These are phyloP conservation scores for Oryzias javanicus DNA, from an alignment of 2,113 vertebrate genomes.

Conservation along the genomic window DNA sequence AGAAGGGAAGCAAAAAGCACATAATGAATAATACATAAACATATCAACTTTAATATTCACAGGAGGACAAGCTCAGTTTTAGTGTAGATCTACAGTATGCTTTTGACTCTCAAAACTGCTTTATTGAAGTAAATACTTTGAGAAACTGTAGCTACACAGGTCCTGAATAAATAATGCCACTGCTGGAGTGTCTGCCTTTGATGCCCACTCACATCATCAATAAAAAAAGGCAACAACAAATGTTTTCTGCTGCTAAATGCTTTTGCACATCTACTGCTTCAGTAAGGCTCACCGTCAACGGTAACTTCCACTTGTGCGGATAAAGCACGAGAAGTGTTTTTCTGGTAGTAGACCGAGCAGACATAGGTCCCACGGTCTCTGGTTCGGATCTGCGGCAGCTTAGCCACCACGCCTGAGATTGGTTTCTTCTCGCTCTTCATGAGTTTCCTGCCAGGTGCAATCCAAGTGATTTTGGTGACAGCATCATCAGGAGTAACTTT, in stretches of 20 bases:
- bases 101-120: slow-evolving; percentile 50
- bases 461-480: slow-evolving; percentile 59
- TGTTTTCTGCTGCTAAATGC: slow-evolving; percentile 1
- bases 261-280: slow-evolving; percentile 9
- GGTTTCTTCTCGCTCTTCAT: slow-evolving; percentile 43
- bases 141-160: slow-evolving; percentile 51
- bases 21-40: slow-evolving; percentile 64
- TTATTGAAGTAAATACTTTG: slow-evolving; percentile 56
- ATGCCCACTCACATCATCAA: slow-evolving; percentile 41
- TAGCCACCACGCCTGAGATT: slow-evolving; percentile 42
- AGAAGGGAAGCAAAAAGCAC: slow-evolving; percentile 27
- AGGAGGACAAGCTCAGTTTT: slow-evolving; percentile 45
- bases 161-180: slow-evolving; percentile 64
- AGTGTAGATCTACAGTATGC: slow-evolving; percentile 36
- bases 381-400: slow-evolving; percentile 58
- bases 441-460: slow-evolving; percentile 32
- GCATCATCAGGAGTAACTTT: slow-evolving; percentile 42
- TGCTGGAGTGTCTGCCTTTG: slow-evolving; percentile 39
- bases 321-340: slow-evolving; percentile 38
- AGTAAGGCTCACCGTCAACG: slow-evolving; percentile 60
- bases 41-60: slow-evolving; percentile 59
- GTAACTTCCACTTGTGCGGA: slow-evolving; percentile 51
- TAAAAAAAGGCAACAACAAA: slow-evolving; percentile 31
- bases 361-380: slow-evolving; percentile 60
- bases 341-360: slow-evolving; percentile 52